These are phyloP conservation scores for Hippopotamyrus pictus DNA, from an alignment of 2,797 vertebrate species.

Conservation along the genomic window DNA sequence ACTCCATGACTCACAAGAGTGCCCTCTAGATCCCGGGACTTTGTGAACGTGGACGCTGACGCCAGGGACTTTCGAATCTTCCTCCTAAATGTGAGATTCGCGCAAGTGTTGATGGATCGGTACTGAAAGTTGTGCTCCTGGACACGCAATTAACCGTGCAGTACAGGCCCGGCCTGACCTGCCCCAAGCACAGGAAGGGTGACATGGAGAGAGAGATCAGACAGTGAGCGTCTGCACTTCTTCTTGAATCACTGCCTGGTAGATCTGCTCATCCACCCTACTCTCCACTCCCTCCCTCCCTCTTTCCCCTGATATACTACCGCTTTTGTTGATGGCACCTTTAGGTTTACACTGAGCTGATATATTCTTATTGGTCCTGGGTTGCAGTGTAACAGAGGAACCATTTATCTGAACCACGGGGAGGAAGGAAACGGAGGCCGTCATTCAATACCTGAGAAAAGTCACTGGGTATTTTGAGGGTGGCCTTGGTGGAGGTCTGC, in stretches of 20 bases:
- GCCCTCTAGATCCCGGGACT: not conserved
- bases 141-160: not conserved
- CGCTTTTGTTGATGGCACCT: not conserved
- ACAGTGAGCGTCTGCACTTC: not conserved
- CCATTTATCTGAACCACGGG: not conserved
- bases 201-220: not conserved
- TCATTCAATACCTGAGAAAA: not conserved
- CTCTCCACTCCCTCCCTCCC: no score
- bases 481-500: not conserved
- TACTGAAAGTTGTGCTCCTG: not conserved
- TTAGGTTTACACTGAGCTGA: not conserved
- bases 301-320: not conserved
- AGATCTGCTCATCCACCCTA: not conserved
- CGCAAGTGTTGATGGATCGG: not conserved
- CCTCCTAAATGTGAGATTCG: not conserved
- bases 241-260: not conserved
- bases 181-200: not conserved
- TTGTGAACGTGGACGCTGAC: not conserved
- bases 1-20: not conserved
- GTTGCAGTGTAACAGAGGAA: not conserved
- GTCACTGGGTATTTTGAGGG: not conserved
- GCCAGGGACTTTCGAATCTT: not conserved
- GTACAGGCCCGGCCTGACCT: not conserved
- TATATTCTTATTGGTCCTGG: not conserved
- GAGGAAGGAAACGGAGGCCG: not conserved